Base-by-base conservation (phyloP, 2,888 invertebrate genomes). In the Drosophila bunnanda region DNA sequence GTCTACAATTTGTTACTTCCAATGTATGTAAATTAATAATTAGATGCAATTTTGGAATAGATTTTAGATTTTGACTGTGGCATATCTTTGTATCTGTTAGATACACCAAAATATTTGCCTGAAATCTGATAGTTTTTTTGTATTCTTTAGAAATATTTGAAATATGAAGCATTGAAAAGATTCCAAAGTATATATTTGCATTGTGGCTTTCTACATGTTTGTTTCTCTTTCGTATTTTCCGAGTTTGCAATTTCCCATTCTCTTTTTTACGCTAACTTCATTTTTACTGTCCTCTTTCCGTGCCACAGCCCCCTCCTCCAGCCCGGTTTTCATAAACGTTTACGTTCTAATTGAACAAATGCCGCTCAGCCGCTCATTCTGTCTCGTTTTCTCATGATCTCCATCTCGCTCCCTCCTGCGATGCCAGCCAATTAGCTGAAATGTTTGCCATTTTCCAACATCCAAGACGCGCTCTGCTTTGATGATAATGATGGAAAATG, bases 291-390 rank as follows among this genome's bases (percentile, higher is more conserved):
- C 43, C 48, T n/a, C 41, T 17, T 34, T n/a, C 48, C 61, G 41
- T 39, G 15, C 22, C 22, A 30, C 46, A 36, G 15, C 41, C 13
- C 36, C 39, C 38, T 20, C 38, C 52, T n/a, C 30, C 48, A 30
- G 30, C 17, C 30, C 32, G n/a, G 15, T 36, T 36, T 50, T 36
- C 56, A 41, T 57, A 58, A 65, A 50, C 66, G 66, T 60, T 78
- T 71, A 39, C 76, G 61, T 80, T 85, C 80, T 85, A 86, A 83
- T 88, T 88, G 88, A 82, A 79, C 69, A 84, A 82, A 77, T 32
- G 52, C 57, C 48, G 59, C 55, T 32, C 41, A 28, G 36, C 9
- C 59, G 41, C n/a, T 22, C 30, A 20, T 1, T 20, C 32, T 15
- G 38, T 41, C 57, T 48, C 32, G 36, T 28, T 57, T n/a, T 12